phyloP scores from a whole-genome alignment of 2,113 vertebrate genomes.

The Amazona guildingii region DNA sequence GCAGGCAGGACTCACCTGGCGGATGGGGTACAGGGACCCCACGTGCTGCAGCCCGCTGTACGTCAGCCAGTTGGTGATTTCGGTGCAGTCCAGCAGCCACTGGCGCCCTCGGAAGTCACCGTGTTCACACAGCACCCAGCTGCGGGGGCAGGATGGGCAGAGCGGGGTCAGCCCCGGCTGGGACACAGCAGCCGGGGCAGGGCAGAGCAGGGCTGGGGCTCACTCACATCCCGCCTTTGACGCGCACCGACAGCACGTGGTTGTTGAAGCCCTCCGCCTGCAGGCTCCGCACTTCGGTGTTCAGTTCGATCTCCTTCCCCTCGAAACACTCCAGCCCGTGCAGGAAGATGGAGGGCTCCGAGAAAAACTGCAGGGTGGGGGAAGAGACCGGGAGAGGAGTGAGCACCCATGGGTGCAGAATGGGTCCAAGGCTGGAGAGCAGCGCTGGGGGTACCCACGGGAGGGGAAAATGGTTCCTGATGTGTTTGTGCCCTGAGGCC shows the following conservation, averaged over 20 bases:
- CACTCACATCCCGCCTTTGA: constrained; percentile 88
- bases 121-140: constrained; percentile 95
- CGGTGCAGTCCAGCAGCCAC: constrained; percentile 84
- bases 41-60: constrained; percentile 87
- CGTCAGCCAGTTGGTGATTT: constrained; percentile 93
- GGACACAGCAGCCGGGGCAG: accelerated
- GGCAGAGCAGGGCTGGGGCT: not conserved
- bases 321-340: constrained; percentile 91
- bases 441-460: accelerated
- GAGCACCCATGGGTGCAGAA: not conserved
- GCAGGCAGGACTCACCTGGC: constrained; percentile 74
- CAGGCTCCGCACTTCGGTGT: constrained; percentile 79
- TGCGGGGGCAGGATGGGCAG: constrained; percentile 15
- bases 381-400: not conserved
- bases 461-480: not conserved
- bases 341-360: constrained; percentile 87
- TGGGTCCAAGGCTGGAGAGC: not conserved
- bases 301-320: constrained; percentile 87
- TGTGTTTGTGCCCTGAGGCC: not conserved
- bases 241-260: constrained; percentile 86
- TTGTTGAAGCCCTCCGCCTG: constrained; percentile 89
- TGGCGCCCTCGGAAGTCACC: constrained; percentile 93
- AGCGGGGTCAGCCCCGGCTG: accelerated
- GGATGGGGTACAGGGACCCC: constrained; percentile 90
- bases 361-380: constrained; percentile 76